A percentile compares a stretch with the other conserved stretches of the same genome.
These are phyloP conservation scores for Toxotes lorentzi DNA, from an alignment of 2,797 vertebrate species.

Conservation along the genomic window DNA sequence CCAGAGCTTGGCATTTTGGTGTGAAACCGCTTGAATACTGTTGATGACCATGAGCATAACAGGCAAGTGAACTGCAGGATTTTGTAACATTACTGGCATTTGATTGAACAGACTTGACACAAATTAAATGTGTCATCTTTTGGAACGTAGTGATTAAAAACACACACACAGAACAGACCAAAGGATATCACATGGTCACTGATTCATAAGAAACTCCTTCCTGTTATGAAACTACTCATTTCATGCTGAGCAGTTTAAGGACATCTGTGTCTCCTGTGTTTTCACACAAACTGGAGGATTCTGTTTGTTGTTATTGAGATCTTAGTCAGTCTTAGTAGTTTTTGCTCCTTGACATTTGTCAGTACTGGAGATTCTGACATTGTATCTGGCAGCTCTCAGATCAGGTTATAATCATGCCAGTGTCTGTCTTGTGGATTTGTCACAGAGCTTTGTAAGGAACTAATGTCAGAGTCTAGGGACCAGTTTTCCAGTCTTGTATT, in stretches of 20 bases:
- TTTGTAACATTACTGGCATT: not conserved
- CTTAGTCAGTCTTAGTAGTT: too few species aligned
- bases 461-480: too few species aligned
- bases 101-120: not conserved
- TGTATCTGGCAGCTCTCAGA: not conserved
- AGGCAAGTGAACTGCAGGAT: not conserved
- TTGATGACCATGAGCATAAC: too few species aligned
- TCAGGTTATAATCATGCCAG: too few species aligned
- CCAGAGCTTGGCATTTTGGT: not conserved
- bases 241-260: not conserved
- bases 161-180: not conserved
- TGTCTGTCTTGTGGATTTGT: not conserved
- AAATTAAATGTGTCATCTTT: not conserved
- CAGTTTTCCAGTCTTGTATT: not conserved
- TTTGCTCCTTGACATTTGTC: not conserved
- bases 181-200: not conserved
- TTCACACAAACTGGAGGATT: not conserved
- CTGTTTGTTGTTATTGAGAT: not conserved
- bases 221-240: not conserved
- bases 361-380: not conserved
- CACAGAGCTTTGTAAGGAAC: too few species aligned
- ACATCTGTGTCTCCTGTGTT: not conserved
- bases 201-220: not conserved
- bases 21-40: not conserved
- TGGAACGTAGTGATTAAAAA: not conserved